Evolutionary conservation across 2,113 vertebrate species (phyloP).

Genomic region (Balaeniceps rex): DNA sequence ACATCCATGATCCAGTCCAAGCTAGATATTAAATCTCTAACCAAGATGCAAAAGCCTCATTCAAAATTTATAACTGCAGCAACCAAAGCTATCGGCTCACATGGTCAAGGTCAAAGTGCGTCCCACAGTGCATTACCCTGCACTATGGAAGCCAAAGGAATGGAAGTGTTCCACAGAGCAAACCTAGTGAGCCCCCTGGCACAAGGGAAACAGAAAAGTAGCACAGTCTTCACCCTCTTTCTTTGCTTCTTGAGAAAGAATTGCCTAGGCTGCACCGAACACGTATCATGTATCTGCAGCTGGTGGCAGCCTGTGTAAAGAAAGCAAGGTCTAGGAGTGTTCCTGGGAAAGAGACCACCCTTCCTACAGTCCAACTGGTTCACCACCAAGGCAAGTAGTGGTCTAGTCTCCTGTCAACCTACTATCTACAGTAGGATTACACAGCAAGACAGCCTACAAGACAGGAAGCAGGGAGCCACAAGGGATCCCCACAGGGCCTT

Average conservation of each 20-base stretch:
- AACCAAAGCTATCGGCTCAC: not conserved
- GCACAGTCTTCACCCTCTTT: not conserved
- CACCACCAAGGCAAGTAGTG: not conserved
- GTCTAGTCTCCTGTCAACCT: not conserved
- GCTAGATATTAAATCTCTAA: not conserved
- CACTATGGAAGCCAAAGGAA: not conserved
- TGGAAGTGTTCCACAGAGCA: not conserved
- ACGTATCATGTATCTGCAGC: accelerated
- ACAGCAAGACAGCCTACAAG: not conserved
- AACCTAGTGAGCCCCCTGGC: not conserved
- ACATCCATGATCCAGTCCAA: not conserved
- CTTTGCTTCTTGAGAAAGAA: not conserved
- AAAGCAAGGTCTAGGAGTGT: not conserved
- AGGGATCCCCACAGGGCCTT: not conserved
- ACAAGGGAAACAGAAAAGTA: not conserved
- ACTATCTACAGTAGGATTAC: not conserved
- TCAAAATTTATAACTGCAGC: not conserved
- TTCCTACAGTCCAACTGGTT: not conserved
- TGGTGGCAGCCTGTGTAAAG: not conserved
- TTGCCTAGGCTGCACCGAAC: not conserved
- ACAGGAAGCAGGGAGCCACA: not conserved
- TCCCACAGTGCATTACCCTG: not conserved
- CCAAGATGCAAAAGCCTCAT: not conserved
- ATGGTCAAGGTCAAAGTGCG: not conserved
- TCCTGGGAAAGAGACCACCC: not conserved